Conservation (phyloP, 2,113 vertebrate species). For the Myanophis thanlyinensis region DNA sequence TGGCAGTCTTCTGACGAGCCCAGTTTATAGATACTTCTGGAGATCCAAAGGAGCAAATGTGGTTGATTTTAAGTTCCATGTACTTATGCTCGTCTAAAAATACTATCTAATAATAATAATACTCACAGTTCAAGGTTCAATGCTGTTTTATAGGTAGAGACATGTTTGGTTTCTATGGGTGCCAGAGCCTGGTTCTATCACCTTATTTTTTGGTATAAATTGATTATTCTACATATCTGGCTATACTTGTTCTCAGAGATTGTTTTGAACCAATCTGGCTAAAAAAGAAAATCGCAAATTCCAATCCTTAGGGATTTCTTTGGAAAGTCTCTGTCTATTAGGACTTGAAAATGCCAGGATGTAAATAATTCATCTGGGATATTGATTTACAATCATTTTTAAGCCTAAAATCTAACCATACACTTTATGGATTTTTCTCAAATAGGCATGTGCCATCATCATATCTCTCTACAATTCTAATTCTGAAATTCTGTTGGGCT, state of each 20-base stretch:
- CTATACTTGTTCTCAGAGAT: not conserved
- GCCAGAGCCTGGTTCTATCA: not conserved
- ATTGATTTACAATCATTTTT: not conserved
- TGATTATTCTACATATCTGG: not conserved
- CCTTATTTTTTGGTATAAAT: not conserved
- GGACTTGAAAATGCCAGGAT: not conserved
- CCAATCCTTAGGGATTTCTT: not conserved
- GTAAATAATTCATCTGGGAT: not conserved
- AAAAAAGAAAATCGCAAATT: not conserved
- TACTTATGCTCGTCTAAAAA: not conserved
- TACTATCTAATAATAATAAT: not conserved
- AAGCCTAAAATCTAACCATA: not conserved
- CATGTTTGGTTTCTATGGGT: not conserved
- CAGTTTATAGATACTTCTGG: not conserved
- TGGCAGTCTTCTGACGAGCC: not conserved
- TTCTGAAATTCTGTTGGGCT: not conserved
- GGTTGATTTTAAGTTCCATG: not conserved
- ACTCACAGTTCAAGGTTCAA: not conserved
- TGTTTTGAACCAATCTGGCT: not conserved
- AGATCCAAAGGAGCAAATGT: not conserved
- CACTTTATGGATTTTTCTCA: not conserved
- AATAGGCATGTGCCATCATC: not conserved
- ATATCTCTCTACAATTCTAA: not conserved
- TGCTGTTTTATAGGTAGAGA: not conserved
- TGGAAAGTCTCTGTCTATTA: not conserved